Base-by-base conservation (phyloP, 2,113 vertebrate genomes). In the Antennarius striatus region DNA sequence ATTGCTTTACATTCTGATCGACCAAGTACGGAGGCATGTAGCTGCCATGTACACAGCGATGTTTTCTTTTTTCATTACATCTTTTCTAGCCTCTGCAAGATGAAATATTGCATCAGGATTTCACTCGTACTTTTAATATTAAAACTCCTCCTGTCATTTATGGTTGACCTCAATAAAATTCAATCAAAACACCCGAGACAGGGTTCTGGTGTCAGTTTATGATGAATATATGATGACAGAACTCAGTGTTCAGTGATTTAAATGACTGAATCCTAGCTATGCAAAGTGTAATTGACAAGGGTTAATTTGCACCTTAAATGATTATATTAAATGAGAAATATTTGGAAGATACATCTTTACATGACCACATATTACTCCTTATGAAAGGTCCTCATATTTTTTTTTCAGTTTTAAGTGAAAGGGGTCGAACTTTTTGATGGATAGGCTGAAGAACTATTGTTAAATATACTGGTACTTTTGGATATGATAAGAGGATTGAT, bases 51-150 rank as follows among this genome's bases (percentile, higher is more conserved):
- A 47, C 75, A 71, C 58, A 61, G 30, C 51, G 64, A 77, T 60
- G 51, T 17, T 56, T 77, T 83, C 39, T 5, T 54, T 69, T 81
- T 86, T 82, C 57, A 77, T 75, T 54, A 70, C 71, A 56, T 56
- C 76, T 82, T 59, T 76, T 81, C 69, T 57, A 59, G 51, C 29
- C 17, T 12, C 45, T 54, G 70, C 66, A 66, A 83, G 55, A 80
- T 71, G 73, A 79, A 86, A 79, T 74, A 68, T 84, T 89, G 81
- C 80, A 67, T 80, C 57, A 85, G 58, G 68, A 87, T 80, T 85
- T 83, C 71, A 69, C 49, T 81, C 0, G 0, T 43, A 47, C 71
- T 77, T 77, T 63, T 69, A 71, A 74, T 86, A 83, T 77, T 63
- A 71, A 77, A 79, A 40, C 39, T 45, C 49, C 12, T 64, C 47